Base-by-base conservation (phyloP, 2,888 invertebrate genomes). In the Drosophila stalkeri region DNA sequence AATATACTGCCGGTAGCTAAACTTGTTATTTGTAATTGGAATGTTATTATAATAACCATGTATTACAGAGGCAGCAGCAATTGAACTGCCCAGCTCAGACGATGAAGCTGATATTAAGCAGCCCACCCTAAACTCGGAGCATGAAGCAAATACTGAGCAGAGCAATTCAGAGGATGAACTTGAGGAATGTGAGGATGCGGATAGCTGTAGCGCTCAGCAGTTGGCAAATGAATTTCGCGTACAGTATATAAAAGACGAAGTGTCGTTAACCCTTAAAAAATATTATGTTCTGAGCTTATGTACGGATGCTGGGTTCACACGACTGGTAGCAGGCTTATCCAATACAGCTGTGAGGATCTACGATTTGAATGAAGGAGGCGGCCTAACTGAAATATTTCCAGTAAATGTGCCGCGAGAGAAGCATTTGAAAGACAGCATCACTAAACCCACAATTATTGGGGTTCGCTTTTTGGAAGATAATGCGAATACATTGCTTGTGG, bases 261-360 rank as follows among this genome's bases (percentile, higher is more conserved):
- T 94, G 56, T 93, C 94, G 0, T 93, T 95, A 39, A 94, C 94
- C 0, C 80, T 94, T 0, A 93, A 94, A 37, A 94, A 94, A 69
- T 94, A 94, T 4, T 96, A 96, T 84, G 93, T 96, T 59, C 94
- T 96, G 51, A 94, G 94, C 64, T 87, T 96, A 74, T 93, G 94
- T 78, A 94, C 94, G 4, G 94, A 94, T 61, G 94, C 82, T 37
- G 72, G 80, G 43, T 92, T 91, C 56, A 92, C 94, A 88, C 93
- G 93, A 72, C 81, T 95, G 39, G 94, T 93, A 16, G 91, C 94
- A 1, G 94, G 94, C 0, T 86, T 94, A 23, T 94, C 95, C 0
- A 93, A 94, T 86, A 91, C 93, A 47, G 89, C 91, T 0, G 94
- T 94, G 31, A 91, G 94, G 31, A 89, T 95, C 18, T 94, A 94